Evolutionary conservation across 2,888 invertebrate species (phyloP), one percentile per base, ranked within the genome.

Genomic region (Cephalotes varians): DNA sequence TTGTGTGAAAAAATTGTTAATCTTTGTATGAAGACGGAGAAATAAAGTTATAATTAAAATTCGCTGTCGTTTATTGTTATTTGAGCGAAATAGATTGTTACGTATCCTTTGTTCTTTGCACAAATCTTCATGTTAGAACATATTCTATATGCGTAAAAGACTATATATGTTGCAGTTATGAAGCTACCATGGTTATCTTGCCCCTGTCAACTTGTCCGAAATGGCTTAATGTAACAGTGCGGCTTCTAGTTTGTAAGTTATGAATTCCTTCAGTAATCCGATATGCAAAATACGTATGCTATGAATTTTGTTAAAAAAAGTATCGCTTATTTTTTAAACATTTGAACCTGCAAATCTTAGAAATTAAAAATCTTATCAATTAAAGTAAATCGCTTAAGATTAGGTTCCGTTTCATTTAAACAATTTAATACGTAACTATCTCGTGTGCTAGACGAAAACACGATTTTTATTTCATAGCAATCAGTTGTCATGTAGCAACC

Each of bases 221-320:
- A 79, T 54, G 71, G 71, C 71, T 79, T 79, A 71, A 79, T 79
- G 56, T 79, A 71, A 56, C 31, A 25, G 56, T 21, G 18, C 18
- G 25, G 71, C 71, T 79, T 71, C 56, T 56, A 71, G 77, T 71
- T 79, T 71, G 71, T 56, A 77, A 79, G 71, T 79, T 79, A 79
- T 71, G 56, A 79, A 56, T 79, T 79, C 56, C 74, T 62, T 34
- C 34, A 37, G 56, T 79, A 79, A 79, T 79, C 44, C 44, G 47
- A 71, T 79, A 71, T 71, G 71, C 71, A 71, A 79, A 71, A 71
- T 58, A 71, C 31, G 25, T 34, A 44, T 40, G 7, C 15, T 12
- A 44, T 34, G 51, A 74, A n/a, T 25, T 7, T 76, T 37, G 28
- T 34, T 65, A 37, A 34, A 21, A 31, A 21, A 31, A 40, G 10